These are phyloP conservation scores for Ctenopoma kingsleyae DNA, from an alignment of 2,797 vertebrate species.

Conservation along the genomic window DNA sequence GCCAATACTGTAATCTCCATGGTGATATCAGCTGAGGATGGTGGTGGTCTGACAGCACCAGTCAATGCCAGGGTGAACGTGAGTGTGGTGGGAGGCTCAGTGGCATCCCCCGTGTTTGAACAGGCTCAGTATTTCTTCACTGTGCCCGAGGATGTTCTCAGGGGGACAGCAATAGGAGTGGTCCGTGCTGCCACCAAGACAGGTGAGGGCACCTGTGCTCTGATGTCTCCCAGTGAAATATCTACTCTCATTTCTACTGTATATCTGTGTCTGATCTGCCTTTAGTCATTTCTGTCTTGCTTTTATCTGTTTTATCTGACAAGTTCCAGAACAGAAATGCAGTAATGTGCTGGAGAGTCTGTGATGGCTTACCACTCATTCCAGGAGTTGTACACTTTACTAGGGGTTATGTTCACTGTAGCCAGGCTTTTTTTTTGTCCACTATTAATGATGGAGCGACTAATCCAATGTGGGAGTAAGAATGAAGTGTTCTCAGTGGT, in stretches of 20 bases:
- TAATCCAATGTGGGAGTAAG: slow-evolving; percentile 59
- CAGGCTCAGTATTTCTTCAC: slow-evolving; percentile 95
- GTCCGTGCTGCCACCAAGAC: slow-evolving; percentile 87
- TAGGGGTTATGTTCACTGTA: slow-evolving; percentile 39
- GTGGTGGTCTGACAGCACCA: slow-evolving; percentile 90
- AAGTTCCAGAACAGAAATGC: slow-evolving; percentile 34
- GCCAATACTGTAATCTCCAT: slow-evolving; percentile 92
- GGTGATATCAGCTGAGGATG: slow-evolving; percentile 91
- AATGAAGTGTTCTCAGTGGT: slow-evolving; percentile 37
- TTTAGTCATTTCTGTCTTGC: not conserved
- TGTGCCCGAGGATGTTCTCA: slow-evolving; percentile 89
- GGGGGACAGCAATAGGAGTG: slow-evolving; percentile 89
- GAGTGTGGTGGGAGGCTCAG: slow-evolving; percentile 92
- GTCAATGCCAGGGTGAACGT: slow-evolving; percentile 92
- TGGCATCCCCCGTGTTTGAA: slow-evolving; percentile 91
- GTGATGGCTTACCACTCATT: slow-evolving; percentile 32
- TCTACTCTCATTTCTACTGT: not conserved
- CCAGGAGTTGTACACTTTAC: slow-evolving; percentile 53
- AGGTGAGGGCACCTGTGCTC: slow-evolving; percentile 62
- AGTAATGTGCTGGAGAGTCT: slow-evolving; percentile 43
- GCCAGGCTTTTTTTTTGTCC: slow-evolving; percentile 48
- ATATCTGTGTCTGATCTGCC: not conserved
- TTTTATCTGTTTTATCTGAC: slow-evolving; percentile 27
- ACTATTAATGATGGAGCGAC: slow-evolving; percentile 41
- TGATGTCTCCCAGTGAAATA: not conserved